Base-by-base conservation (phyloP, 2,113 vertebrate species). In the Theristicus caerulescens region DNA sequence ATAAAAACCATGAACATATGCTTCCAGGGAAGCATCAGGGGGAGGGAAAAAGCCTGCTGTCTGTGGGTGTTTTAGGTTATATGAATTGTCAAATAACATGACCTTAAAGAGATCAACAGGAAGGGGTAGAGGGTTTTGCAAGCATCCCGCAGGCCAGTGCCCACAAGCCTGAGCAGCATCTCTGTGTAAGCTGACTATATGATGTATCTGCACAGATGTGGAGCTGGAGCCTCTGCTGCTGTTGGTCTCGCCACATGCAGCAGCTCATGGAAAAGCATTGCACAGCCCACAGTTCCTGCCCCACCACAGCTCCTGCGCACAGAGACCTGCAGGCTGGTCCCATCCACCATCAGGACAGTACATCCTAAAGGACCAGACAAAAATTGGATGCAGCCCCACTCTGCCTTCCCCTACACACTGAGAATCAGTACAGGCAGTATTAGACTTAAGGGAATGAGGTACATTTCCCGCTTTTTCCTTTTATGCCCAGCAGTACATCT, bases 221-320 rank as follows among this genome's bases (percentile, higher is more conserved):
- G 49, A 54, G 19, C 72, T 36, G 61, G 49, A 70, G 6, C 11
- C 13, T 13, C 61, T n/a, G 38, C n/a, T 42, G 36, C 49, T 2
- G 1, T 9, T 8, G 22, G 31, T 27, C 34, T 26, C 4, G 0
- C 12, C 3, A 1, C 22, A 6, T 3, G 4, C 9, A 26, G 79
- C 24, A 40, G 32, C 61, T n/a, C 49, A 16, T 18, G 59, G n/a
- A 11, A 13, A 26, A 47, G 38, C 38, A 4, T 1, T 1, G 16
- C 36, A 12, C 11, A 36, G 42, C 22, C 44, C 10, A 2, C 10
- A 55, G 32, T 29, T 16, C 26, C 78, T 36, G 38, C 16, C 77
- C 27, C 71, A 27, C 29, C 5, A 1, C 19, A 9, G 16, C 24
- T 22, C 59, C 64, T 6, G 3, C 5, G 4, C n/a, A 6, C 9